phyloP scores from a whole-genome alignment of 2,113 vertebrate genomes.

The Carlito syrichta region DNA sequence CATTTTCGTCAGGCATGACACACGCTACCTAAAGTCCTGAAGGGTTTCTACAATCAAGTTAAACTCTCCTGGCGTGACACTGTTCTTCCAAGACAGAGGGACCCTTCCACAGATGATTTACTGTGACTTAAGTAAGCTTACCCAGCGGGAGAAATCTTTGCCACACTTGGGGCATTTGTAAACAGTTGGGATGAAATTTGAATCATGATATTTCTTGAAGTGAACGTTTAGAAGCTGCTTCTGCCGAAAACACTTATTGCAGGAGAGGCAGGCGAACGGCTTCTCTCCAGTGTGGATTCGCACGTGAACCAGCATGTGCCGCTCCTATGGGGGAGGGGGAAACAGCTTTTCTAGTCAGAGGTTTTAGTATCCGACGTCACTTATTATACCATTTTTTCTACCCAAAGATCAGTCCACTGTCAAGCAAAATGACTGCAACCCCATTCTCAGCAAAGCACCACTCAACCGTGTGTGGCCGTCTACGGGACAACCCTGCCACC shows the following conservation, averaged over 20 bases:
- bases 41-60: neutral
- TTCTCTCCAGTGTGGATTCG: slow-evolving; percentile 71
- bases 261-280: slow-evolving; percentile 66
- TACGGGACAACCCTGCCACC: neutral
- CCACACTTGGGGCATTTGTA: slow-evolving; percentile 58
- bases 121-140: neutral
- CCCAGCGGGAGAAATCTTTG: slow-evolving; percentile 71
- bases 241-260: slow-evolving; percentile 59
- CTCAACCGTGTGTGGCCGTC: neutral
- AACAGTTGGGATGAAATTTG: neutral
- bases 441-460: rapidly evolving
- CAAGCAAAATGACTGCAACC: neutral
- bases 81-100: rapidly evolving
- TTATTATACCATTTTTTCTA: neutral
- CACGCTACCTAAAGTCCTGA: neutral
- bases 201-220: slow-evolving; percentile 46
- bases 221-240: slow-evolving; percentile 70
- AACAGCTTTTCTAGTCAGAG: neutral
- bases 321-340: slow-evolving; percentile 45
- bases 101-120: no score
- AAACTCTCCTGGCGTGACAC: neutral
- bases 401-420: neutral
- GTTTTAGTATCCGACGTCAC: neutral
- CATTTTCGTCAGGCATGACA: neutral
- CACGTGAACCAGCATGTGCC: slow-evolving; percentile 43